Evolutionary conservation across 2,797 vertebrate species (phyloP).

Genomic region (Rhabdomys pumilio): DNA sequence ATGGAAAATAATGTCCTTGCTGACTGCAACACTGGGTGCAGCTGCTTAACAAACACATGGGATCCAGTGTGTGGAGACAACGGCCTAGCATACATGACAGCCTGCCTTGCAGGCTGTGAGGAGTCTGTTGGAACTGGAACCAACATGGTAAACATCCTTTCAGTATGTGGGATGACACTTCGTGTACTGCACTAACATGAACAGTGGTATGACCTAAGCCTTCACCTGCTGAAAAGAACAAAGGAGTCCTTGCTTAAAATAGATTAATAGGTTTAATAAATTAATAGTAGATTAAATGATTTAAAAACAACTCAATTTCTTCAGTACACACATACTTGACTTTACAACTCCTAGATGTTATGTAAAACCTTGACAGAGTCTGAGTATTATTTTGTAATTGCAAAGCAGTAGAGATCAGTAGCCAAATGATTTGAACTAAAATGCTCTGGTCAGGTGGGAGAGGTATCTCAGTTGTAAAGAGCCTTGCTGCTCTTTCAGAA

Average conservation of each 20-base stretch:
- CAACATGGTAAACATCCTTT: slow-evolving; percentile 89
- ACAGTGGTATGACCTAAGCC: not conserved
- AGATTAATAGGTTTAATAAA: not conserved
- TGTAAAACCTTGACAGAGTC: not conserved
- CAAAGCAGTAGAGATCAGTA: not conserved
- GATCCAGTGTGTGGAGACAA: slow-evolving; percentile 95
- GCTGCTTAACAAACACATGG: slow-evolving; percentile 92
- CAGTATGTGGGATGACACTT: not conserved
- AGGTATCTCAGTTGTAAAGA: no score
- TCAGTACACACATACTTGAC: not conserved
- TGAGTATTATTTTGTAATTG: slow-evolving; percentile 23
- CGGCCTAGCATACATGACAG: slow-evolving; percentile 93
- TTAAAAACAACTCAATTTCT: not conserved
- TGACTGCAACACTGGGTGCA: slow-evolving; percentile 93
- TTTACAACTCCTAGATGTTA: slow-evolving; percentile 5
- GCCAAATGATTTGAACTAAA: not conserved
- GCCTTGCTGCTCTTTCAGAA: not conserved
- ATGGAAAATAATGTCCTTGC: slow-evolving; percentile 87
- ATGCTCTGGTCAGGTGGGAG: not conserved
- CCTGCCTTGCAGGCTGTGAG: slow-evolving; percentile 95
- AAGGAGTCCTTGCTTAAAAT: not conserved
- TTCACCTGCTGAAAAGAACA: slow-evolving; percentile 34
- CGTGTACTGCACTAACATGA: not conserved
- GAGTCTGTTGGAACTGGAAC: slow-evolving; percentile 91
- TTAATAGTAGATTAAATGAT: not conserved